Conservation (phyloP, 2,113 vertebrate genomes). For the Lophius piscatorius region DNA sequence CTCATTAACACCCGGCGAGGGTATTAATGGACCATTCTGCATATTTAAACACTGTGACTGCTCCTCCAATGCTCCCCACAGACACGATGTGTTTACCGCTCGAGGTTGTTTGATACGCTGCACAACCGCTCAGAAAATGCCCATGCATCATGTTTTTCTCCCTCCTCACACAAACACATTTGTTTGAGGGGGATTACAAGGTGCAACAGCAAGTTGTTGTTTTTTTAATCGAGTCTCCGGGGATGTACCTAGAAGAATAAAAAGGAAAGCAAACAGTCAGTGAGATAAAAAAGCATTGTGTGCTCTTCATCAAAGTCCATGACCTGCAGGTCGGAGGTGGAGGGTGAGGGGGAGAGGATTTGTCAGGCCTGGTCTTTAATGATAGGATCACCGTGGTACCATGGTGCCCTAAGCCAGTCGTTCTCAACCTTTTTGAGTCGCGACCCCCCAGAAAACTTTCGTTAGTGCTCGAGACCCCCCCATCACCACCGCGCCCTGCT, state of each 20-base stretch:
- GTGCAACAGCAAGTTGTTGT: slow-evolving; percentile 16
- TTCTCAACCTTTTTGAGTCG: too few species aligned
- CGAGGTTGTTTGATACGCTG: slow-evolving; percentile 49
- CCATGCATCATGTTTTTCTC: slow-evolving; percentile 24
- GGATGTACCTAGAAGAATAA: slow-evolving; percentile 7
- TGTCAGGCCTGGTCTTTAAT: slow-evolving; percentile 28
- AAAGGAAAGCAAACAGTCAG: background rate
- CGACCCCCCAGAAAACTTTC: too few species aligned
- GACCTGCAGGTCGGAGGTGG: slow-evolving; percentile 3
- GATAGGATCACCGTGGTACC: slow-evolving; percentile 46
- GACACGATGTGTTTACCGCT: slow-evolving; percentile 41
- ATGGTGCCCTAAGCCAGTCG: too few species aligned
- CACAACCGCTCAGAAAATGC: slow-evolving; percentile 12
- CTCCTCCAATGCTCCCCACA: slow-evolving; percentile 42
- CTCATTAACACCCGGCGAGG: slow-evolving; percentile 50
- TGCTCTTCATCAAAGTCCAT: slow-evolving; percentile 10
- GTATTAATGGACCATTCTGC: slow-evolving; percentile 32
- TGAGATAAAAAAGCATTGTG: slow-evolving; percentile 30
- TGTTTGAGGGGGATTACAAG: slow-evolving; percentile 34
- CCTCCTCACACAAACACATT: slow-evolving; percentile 18
- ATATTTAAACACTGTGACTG: slow-evolving; percentile 45
- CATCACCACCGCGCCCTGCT: too few species aligned
- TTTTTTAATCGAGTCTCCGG: background rate
- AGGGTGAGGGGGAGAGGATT: slow-evolving; percentile 2
- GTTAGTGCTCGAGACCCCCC: too few species aligned